phyloP scores from a whole-genome alignment of 2,888 invertebrate genomes.

The Scaptomyza cyrtandrae region DNA sequence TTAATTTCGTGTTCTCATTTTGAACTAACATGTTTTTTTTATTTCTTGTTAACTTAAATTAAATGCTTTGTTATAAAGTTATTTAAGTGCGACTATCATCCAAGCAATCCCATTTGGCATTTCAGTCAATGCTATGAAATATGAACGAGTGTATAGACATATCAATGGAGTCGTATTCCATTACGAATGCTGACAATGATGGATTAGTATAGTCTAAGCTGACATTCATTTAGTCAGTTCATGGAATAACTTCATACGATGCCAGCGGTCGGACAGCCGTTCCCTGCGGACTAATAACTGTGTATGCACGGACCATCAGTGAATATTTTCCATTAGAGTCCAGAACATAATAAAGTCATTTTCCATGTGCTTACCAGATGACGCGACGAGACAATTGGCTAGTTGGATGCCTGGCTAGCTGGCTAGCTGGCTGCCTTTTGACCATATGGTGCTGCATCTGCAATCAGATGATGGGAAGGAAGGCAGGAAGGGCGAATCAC shows the following conservation, averaged over 20 bases:
- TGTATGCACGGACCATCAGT: slow-evolving; percentile 46
- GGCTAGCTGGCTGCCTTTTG: slow-evolving; percentile 16
- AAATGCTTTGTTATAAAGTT: no score
- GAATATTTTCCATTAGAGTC: slow-evolving; percentile 35
- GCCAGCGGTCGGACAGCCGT: slow-evolving; percentile 2
- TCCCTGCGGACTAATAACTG: slow-evolving; percentile 70
- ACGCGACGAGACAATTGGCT: slow-evolving; percentile 65
- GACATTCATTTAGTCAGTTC: slow-evolving; percentile 62
- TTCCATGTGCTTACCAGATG: slow-evolving; percentile 58
- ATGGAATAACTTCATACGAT: slow-evolving; percentile 23
- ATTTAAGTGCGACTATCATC: neutral
- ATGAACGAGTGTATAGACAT: neutral
- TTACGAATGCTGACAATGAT: slow-evolving; percentile 63
- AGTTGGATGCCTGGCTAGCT: slow-evolving; percentile 9
- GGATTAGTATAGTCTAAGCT: slow-evolving; percentile 60
- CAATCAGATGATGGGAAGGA: slow-evolving; percentile 54
- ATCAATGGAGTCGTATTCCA: slow-evolving; percentile 22
- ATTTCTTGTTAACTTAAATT: no score
- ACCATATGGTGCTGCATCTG: slow-evolving; percentile 74
- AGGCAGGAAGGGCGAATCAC: slow-evolving; percentile 59
- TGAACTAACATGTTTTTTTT: no score
- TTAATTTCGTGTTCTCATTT: no score
- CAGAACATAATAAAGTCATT: slow-evolving; percentile 69
- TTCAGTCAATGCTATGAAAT: slow-evolving; percentile 5
- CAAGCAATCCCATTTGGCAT: neutral